Base-by-base conservation (phyloP, 1,140 invertebrate genomes). In the Heliconius congener region DNA sequence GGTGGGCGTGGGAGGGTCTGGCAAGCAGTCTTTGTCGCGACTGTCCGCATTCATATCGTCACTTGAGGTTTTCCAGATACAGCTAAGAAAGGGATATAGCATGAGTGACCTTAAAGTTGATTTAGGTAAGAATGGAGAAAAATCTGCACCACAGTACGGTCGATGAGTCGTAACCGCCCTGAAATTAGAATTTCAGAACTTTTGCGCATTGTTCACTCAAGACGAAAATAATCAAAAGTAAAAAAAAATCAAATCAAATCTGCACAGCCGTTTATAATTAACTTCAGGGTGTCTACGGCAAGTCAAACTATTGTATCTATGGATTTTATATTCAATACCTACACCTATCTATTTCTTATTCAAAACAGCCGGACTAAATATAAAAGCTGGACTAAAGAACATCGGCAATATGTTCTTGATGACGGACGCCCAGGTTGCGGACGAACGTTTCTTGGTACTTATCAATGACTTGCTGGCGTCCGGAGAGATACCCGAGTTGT, bases 381-480 rank as follows among this genome's bases (percentile, higher is more conserved):
- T 97, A 27, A 99, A 99, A 94, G 96, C 97, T 6, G 98, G 98
- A 1, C 87, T 99, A 27, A 99, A 99, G 93, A 97, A 96, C 87
- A 96, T 98, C 0, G 97, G 98, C 3, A 97, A 96, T 34, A 97
- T 98, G 72, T 99, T 99, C 90, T 90, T 99, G 6, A 98, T 99
- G 97, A 99, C 98, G 0, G 99, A 99, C 92, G 98, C 98, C 1
- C 98, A 99, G 93, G 97, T 98, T 0, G 96, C 98, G 0, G 97
- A 99, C 78, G 99, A 99, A 91, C 96, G 96, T 80, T 99, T 99
- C 91, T 94, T 99, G 5, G 98, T 99, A 3, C 95, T 99, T 4
- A 97, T 99, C 27, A 99, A 99, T 90, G 98, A 99, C 90, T 96
- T 99, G 92, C 93, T 99, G 27, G 98, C 98, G 0, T 98, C 98